Evolutionary conservation across 2,888 invertebrate genomes (phyloP), one percentile per base, ranked within the genome.

Genomic region (Apodemia zela): DNA sequence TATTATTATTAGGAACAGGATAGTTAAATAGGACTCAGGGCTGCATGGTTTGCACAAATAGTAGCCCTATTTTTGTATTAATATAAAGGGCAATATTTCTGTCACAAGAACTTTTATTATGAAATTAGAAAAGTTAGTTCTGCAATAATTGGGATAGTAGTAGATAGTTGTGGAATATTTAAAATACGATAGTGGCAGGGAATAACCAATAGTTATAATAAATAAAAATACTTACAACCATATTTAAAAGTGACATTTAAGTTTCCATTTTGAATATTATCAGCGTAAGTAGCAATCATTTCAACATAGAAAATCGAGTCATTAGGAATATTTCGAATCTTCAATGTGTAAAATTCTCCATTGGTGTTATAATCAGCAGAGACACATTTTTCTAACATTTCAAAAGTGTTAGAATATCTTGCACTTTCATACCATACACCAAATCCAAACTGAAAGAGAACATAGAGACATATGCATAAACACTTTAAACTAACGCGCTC

Each of bases 341-440:
- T 57, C 15, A 57, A 15, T 8, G 15, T 29, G 6, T 29, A 57
- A 29, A n/a, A 21, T 8, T 57, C 29, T 4, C 7, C 25, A n/a
- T 15, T 25, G 15, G 25, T 57, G 8, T 57, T n/a, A 57, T 7
- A 57, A 1, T 29, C 7, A 15, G 25, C 25, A n/a, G 57, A 57
- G n/a, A 57, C 25, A 57, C 57, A 57, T 7, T 25, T 25, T 8
- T 21, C 25, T 25, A 57, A n/a, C 8, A 25, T 2, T 57, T 57
- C 57, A 15, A 57, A 1, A 8, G 7, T 15, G 1, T 57, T 21
- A 3, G 57, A 15, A 29, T 29, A 57, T 57, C 54, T 54, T 6
- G 54, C 54, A 3, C 3, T 29, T 57, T 57, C 54, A 29, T 57
- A 57, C 54, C 54, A 57, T 29, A 15, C n/a, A 4, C 54, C 54